These are phyloP conservation scores for Hipparchia sbordonii DNA, from an alignment of 2,888 invertebrate species.

Conservation along the genomic window DNA sequence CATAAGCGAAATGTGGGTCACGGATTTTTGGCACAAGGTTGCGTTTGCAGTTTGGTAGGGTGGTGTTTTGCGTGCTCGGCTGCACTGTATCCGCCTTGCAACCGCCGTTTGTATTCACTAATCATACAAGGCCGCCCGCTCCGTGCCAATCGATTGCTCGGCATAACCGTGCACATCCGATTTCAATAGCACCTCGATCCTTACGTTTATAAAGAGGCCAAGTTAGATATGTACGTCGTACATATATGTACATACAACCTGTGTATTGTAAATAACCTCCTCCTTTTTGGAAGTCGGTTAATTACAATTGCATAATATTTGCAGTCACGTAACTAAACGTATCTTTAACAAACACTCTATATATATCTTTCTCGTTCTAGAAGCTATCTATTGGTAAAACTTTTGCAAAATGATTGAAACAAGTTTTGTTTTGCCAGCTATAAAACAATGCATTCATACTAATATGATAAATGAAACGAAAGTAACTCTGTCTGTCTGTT, in stretches of 20 bases:
- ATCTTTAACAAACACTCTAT: too few species aligned
- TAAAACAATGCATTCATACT: too few species aligned
- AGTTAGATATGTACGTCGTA: not conserved
- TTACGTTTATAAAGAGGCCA: slow-evolving; percentile 17
- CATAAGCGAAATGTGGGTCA: slow-evolving; percentile 75
- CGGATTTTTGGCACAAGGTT: slow-evolving; percentile 79
- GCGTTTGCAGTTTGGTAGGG: slow-evolving; percentile 57
- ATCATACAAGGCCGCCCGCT: slow-evolving; percentile 68
- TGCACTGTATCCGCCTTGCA: slow-evolving; percentile 73
- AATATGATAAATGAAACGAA: too few species aligned
- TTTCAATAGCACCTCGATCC: slow-evolving; percentile 41
- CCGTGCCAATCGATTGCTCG: slow-evolving; percentile 68
- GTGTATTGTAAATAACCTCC: not conserved
- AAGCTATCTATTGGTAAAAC: too few species aligned
- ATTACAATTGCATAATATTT: not conserved
- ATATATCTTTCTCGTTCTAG: too few species aligned
- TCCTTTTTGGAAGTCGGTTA: too few species aligned
- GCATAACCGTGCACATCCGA: slow-evolving; percentile 69
- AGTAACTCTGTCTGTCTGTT: too few species aligned
- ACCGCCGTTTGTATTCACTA: slow-evolving; percentile 63
- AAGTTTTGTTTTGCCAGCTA: too few species aligned
- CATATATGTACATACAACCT: not conserved
- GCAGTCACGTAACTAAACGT: too few species aligned
- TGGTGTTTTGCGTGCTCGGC: slow-evolving; percentile 60
- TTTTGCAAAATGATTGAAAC: too few species aligned